Evolutionary conservation across 2,113 vertebrate species (phyloP).

Genomic region (Pachycephala philippinensis): DNA sequence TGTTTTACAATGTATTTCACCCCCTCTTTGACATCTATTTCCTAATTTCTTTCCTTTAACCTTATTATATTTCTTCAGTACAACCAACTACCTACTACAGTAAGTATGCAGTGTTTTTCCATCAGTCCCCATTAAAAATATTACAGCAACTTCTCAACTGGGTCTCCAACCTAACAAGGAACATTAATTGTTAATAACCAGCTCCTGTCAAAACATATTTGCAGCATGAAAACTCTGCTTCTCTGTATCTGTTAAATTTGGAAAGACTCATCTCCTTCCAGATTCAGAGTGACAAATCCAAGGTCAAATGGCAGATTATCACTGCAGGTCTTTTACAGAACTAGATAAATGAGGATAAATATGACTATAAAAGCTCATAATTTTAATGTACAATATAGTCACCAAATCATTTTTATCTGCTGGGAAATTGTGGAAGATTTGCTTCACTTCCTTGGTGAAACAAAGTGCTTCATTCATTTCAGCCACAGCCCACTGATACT

Average conservation of each 20-base stretch:
- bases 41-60: neutral
- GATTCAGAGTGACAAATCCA: neutral
- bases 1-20: neutral
- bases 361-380: neutral
- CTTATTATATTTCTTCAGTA: neutral
- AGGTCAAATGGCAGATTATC: neutral
- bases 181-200: neutral
- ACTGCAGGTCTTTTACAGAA: neutral
- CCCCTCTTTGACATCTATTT: neutral
- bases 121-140: neutral
- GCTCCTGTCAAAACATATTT: neutral
- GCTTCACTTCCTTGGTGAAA: neutral
- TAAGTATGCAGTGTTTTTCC: neutral
- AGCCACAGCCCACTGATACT: neutral
- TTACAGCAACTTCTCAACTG: neutral
- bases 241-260: neutral
- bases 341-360: neutral
- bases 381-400: neutral
- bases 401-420: neutral
- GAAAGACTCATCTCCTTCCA: neutral
- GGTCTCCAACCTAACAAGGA: neutral
- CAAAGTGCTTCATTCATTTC: neutral
- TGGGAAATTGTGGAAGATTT: neutral
- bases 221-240: neutral
- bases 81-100: neutral